Evolutionary conservation across 2,888 invertebrate genomes (phyloP).

Genomic region (Plemyria rubiginata): DNA sequence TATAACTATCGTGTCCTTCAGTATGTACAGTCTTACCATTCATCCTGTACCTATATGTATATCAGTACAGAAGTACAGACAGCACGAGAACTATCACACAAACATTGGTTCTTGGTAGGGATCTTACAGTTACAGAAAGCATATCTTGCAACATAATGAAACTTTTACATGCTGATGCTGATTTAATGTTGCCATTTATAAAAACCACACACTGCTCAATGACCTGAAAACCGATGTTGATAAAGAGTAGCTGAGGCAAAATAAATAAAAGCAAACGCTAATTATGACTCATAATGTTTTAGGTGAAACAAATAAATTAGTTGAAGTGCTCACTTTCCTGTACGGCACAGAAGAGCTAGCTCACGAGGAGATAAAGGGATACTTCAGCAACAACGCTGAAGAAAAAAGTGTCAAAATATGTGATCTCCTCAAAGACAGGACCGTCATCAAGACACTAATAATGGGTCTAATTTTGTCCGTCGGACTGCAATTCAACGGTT

Average conservation of each 20-base stretch:
- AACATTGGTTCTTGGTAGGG: too few species aligned
- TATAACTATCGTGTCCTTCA: too few species aligned
- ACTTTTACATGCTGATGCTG: too few species aligned
- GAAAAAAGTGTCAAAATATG: neutral
- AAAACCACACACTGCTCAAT: too few species aligned
- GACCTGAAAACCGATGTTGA: too few species aligned
- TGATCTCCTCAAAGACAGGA: neutral
- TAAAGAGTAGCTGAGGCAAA: neutral
- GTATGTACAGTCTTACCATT: too few species aligned
- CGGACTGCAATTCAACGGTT: slow-evolving; percentile 2
- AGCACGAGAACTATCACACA: too few species aligned
- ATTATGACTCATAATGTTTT: neutral
- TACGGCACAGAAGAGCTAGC: slow-evolving; percentile 5
- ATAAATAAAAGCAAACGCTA: neutral
- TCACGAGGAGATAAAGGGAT: slow-evolving; percentile 1
- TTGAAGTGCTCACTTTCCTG: slow-evolving; percentile 1
- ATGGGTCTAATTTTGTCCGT: neutral
- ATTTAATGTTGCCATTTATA: too few species aligned
- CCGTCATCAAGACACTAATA: neutral
- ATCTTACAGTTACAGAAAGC: too few species aligned
- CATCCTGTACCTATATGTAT: too few species aligned
- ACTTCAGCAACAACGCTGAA: neutral
- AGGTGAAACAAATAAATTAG: neutral
- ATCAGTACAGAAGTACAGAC: too few species aligned
- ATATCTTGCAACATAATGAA: too few species aligned